Conservation (phyloP, 2,797 vertebrate genomes). For the Anas bahamensis region DNA sequence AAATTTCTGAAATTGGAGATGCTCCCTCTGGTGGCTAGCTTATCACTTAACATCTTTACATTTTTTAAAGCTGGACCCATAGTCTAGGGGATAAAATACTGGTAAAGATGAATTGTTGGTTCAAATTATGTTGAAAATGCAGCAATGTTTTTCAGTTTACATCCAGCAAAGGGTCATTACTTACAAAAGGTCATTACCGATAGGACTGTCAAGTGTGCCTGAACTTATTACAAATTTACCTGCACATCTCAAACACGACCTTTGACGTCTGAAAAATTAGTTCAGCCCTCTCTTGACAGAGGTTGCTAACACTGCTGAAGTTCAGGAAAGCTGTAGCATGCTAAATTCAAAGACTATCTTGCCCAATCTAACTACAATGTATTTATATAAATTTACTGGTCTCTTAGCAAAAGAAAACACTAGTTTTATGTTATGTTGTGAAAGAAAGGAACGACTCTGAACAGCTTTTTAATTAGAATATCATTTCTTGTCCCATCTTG, state of each 20-base stretch:
- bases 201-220: background rate
- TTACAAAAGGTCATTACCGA: background rate
- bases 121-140: background rate
- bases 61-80: background rate
- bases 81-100: background rate
- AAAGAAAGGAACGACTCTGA: background rate
- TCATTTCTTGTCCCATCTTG: background rate
- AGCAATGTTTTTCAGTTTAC: background rate
- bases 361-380: background rate
- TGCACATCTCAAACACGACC: background rate
- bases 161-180: background rate
- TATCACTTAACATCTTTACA: background rate
- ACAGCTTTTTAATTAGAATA: background rate
- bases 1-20: background rate
- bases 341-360: background rate
- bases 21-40: background rate
- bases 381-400: background rate
- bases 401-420: background rate
- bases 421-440: background rate
- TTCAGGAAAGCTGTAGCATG: background rate
- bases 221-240: background rate
- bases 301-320: background rate
- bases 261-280: background rate
- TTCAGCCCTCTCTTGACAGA: background rate
- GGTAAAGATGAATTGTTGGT: background rate